Evolutionary conservation across 2,797 vertebrate genomes (phyloP).

Genomic region (Mormyrus proboscirostris): DNA sequence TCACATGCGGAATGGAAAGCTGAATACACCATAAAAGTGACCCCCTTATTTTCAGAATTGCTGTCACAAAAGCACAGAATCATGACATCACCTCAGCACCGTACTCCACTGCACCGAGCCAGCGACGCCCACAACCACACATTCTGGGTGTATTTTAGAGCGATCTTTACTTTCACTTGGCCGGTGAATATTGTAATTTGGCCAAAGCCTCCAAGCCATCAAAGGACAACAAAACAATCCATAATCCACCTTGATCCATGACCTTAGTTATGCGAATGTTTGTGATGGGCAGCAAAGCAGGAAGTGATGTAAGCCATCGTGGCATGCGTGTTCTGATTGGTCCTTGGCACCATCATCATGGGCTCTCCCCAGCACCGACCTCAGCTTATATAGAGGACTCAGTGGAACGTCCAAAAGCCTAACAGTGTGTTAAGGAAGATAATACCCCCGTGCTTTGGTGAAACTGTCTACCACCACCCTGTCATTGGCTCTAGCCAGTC

Average conservation of each 20-base stretch:
- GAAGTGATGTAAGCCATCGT: background rate
- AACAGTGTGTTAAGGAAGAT: background rate
- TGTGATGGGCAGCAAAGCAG: background rate
- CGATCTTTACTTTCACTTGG: background rate
- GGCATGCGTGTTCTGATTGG: background rate
- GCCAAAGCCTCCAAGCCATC: background rate
- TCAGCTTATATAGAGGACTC: background rate
- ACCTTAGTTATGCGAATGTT: background rate
- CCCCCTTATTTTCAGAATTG: background rate
- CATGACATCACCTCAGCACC: background rate
- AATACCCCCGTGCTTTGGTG: background rate
- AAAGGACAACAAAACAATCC: background rate
- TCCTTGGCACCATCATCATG: background rate
- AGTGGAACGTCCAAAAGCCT: background rate
- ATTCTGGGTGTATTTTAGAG: background rate
- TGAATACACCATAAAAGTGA: background rate
- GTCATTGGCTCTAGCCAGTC: background rate
- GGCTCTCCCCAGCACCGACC: background rate
- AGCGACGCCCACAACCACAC: background rate
- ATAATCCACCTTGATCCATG: background rate
- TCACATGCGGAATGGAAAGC: background rate
- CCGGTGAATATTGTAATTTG: background rate
- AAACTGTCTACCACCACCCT: background rate
- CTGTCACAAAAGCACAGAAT: background rate
- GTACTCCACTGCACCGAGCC: background rate